Evolutionary conservation across 2,113 vertebrate genomes (phyloP).

Genomic region (Eolophus roseicapilla): DNA sequence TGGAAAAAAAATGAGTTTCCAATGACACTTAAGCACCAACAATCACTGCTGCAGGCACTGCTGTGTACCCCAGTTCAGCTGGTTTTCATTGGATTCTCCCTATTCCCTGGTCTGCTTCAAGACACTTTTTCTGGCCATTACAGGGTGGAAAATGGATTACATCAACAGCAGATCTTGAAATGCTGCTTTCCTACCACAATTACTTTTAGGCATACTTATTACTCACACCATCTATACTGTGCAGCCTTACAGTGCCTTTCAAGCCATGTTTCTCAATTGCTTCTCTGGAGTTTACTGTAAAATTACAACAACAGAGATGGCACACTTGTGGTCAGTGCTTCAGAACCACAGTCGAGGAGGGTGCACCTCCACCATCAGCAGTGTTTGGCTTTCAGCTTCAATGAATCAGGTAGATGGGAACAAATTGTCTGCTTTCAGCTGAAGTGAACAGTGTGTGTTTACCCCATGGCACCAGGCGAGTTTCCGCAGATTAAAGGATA

Average conservation of each 20-base stretch:
- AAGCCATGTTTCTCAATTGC: not conserved
- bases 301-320: accelerated
- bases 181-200: not conserved
- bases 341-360: not conserved
- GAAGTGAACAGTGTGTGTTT: accelerated
- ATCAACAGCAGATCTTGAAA: not conserved
- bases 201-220: not conserved
- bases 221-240: not conserved
- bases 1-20: not conserved
- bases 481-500: not conserved
- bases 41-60: not conserved
- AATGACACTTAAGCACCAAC: not conserved
- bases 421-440: not conserved
- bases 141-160: not conserved
- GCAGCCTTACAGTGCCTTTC: not conserved
- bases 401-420: not conserved
- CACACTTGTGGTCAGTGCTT: not conserved
- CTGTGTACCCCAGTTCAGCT: not conserved
- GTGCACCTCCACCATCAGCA: not conserved
- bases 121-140: not conserved
- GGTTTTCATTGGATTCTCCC: not conserved
- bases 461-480: not conserved
- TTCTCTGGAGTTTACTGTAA: not conserved
- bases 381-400: not conserved
- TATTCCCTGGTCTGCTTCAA: not conserved